Conservation (phyloP, 2,113 vertebrate species). For the Tiliqua scincoides region DNA sequence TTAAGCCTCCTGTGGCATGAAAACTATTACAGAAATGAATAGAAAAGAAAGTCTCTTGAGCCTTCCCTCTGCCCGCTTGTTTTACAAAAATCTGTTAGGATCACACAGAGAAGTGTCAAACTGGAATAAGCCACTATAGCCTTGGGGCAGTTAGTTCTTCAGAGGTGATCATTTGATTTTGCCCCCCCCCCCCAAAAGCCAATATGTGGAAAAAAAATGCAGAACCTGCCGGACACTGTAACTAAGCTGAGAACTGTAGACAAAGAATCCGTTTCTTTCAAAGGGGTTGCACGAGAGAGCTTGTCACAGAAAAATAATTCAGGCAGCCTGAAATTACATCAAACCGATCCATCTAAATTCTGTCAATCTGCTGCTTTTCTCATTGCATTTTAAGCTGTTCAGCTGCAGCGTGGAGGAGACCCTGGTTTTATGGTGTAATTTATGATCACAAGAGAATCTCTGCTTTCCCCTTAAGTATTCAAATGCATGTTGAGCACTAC, state of each 20-base stretch:
- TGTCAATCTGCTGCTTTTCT: conserved; percentile 69
- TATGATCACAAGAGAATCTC: conserved; percentile 42
- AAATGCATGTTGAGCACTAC: conserved; percentile 35
- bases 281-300: conserved; percentile 62
- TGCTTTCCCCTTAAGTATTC: conserved; percentile 37
- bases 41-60: conserved; percentile 76
- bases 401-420: background rate
- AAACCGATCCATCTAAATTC: conserved; percentile 57
- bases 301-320: conserved; percentile 73
- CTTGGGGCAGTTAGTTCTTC: conserved; percentile 71
- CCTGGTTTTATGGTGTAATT: conserved; percentile 25
- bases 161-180: conserved; percentile 65
- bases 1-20: conserved; percentile 77
- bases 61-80: conserved; percentile 69
- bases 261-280: conserved; percentile 67
- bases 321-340: conserved; percentile 66
- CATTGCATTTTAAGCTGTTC: conserved; percentile 34
- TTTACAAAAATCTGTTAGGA: conserved; percentile 76
- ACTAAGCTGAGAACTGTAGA: conserved; percentile 55
- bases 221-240: conserved; percentile 57
- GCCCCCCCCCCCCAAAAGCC: conserved; percentile 47
- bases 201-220: conserved; percentile 54
- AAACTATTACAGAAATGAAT: conserved; percentile 82
- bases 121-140: conserved; percentile 74
- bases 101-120: conserved; percentile 77